phyloP scores from a whole-genome alignment of 2,888 invertebrate genomes.

The Ernsta delagoae region DNA sequence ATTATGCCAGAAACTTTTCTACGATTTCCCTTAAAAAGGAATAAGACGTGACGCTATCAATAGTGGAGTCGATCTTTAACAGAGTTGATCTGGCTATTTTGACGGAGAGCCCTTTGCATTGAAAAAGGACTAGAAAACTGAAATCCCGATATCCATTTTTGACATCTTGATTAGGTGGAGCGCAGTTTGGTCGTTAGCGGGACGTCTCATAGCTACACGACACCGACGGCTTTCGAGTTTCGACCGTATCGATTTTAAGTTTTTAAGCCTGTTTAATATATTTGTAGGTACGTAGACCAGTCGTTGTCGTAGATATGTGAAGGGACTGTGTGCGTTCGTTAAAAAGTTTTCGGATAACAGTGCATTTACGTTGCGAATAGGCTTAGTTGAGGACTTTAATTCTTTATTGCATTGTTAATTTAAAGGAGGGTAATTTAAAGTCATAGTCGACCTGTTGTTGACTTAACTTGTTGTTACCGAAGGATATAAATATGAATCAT shows the following conservation, averaged over 20 bases:
- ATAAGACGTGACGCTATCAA: background rate
- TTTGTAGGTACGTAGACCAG: constrained; percentile 3
- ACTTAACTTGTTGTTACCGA: too few relatives aligned
- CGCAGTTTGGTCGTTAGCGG: constrained; percentile 81
- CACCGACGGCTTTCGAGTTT: constrained; percentile 52
- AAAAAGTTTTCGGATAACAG: constrained; percentile 25
- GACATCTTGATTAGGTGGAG: constrained; percentile 80
- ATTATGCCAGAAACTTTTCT: too few relatives aligned
- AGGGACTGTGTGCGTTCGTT: constrained; percentile 14
- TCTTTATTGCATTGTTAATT: background rate
- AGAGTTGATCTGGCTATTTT: constrained; percentile 82
- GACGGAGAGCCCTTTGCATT: constrained; percentile 69
- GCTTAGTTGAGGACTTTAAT: background rate
- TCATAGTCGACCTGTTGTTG: too few relatives aligned
- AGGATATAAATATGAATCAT: too few relatives aligned
- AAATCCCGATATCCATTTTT: constrained; percentile 84
- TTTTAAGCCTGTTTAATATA: constrained; percentile 41
- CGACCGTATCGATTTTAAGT: constrained; percentile 60
- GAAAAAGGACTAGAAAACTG: constrained; percentile 68
- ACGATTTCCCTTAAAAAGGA: too few relatives aligned
- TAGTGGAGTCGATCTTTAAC: constrained; percentile 12
- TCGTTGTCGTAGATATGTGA: constrained; percentile 12
- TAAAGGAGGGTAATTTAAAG: too few relatives aligned
- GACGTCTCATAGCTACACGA: constrained; percentile 50
- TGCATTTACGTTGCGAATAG: constrained; percentile 18